Base-by-base conservation (phyloP, 2,888 invertebrate genomes). In the Drosophila niveifrons region DNA sequence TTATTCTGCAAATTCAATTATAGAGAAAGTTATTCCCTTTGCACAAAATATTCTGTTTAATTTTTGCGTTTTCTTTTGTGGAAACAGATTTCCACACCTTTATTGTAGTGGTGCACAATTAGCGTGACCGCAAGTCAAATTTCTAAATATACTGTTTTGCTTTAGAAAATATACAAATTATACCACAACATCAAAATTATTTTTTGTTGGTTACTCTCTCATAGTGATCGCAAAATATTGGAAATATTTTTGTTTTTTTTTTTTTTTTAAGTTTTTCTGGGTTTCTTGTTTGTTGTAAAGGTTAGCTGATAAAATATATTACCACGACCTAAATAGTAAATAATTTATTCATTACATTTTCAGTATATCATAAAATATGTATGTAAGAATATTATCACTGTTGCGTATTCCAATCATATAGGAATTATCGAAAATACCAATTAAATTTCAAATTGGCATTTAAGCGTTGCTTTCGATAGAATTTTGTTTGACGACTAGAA, bases 71-170 rank as follows among this genome's bases (percentile, higher is more conserved):
- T 50, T 82, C 66, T 77, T 72, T 88, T 73, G 77, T 72, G 66
- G 69, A 80, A 76, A 69, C 73, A 62, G 72, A 88, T 88, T 82
- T 88, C 87, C 82, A 83, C 82, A 83, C 82, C 82, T 82, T 88
- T 85, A 80, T 70, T 76, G 66, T 82, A 82, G 85, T 78, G 78
- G 72, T 78, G 78, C 63, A 66, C 70, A 57, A 15, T 41, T 13
- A 41, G 39, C 39, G 39, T 41, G 39, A 41, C 39, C 39, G 39
- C 39, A 41, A 41, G 39, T 41, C 13, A 7, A 41, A 15, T 41
- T 13, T 41, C 7, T 41, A 8, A 41, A 41, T 41, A 41, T 41
- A 41, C 39, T 41, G 15, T 15, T 15, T 41, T 41, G 39, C 8
- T 41, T 41, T 7, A 2, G 15, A 41, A 15, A 7, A 15, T 41